Evolutionary conservation across 2,888 invertebrate genomes (phyloP), one percentile per base, ranked within the genome.

Genomic region (Mesopsocus fuscifrons): DNA sequence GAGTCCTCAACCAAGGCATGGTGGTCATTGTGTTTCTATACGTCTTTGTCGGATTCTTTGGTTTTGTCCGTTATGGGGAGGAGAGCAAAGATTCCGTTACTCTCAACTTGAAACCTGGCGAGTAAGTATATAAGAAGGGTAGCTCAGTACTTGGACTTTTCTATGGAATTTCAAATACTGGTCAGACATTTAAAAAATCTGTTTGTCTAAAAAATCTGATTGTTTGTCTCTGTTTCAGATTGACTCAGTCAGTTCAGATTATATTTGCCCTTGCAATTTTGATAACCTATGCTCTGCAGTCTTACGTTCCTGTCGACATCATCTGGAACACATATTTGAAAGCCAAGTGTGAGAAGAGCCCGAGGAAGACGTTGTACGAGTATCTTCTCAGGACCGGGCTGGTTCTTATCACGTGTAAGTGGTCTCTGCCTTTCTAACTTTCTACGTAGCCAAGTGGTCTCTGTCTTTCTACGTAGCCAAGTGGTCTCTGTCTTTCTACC

Each of bases 281-380:
- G 62, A 75, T 94, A 43, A 85, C 92, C 0, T 95, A 95, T 59
- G 83, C 83, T 0, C 66, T 97, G 26, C 92, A 94, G 54, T 85
- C 91, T 60, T 97, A 94, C 61, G 95, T 97, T 2, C 92, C 95
- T 5, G 79, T 94, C 52, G 84, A 87, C 54, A 88, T 97, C 50
- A 68, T 84, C 35, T 92, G 91, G 88, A 87, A 83, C 53, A 74
- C 78, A 44, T 82, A 78, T 57, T 62, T 81, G 6, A 61, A 64
- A 13, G 65, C 68, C 6, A 66, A 62, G 48, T 61, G 80, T 34
- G 69, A 71, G 40, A 70, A 73, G 54, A 71, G 66, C 58, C 65
- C 69, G 3, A 66, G 67, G 49, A 69, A 72, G 48, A 34, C 71
- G 1, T 51, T 78, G 40, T 77, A 77, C 69, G 89, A 91, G 59